phyloP scores from a whole-genome alignment of 2,113 vertebrate species.

The Uropsilus gracilis region DNA sequence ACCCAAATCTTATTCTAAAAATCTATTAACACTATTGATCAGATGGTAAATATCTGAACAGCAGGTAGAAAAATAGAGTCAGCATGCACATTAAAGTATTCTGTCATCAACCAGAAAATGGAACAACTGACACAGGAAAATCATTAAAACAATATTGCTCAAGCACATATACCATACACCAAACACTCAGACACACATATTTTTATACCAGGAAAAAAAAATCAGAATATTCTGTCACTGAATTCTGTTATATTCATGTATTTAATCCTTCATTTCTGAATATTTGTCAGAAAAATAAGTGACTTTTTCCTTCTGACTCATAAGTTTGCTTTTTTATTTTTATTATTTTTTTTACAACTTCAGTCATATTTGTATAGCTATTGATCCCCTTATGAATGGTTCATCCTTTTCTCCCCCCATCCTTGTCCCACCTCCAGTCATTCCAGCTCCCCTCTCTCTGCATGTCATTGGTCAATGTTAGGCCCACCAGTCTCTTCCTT shows the following conservation, averaged over 20 bases:
- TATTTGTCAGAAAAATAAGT: background rate
- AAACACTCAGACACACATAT: background rate
- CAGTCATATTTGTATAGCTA: no score
- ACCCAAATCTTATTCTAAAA: background rate
- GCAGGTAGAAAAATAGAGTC: background rate
- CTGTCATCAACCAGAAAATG: background rate
- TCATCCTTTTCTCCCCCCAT: no score
- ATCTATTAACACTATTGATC: background rate
- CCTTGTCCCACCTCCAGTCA: no score
- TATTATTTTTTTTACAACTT: no score
- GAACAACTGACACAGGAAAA: constrained; percentile 11
- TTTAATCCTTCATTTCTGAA: background rate
- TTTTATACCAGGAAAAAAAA: background rate
- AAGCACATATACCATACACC: background rate
- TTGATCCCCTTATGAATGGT: no score
- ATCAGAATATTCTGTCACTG: background rate
- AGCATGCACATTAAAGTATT: background rate
- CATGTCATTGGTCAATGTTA: no score
- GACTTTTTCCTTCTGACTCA: background rate
- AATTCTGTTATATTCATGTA: background rate
- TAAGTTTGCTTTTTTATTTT: no score
- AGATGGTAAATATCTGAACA: background rate
- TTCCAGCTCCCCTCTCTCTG: no score
- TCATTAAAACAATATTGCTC: background rate
- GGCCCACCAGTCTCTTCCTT: no score